Base-by-base conservation (phyloP, 2,888 invertebrate species). In the Melolontha melolontha region DNA sequence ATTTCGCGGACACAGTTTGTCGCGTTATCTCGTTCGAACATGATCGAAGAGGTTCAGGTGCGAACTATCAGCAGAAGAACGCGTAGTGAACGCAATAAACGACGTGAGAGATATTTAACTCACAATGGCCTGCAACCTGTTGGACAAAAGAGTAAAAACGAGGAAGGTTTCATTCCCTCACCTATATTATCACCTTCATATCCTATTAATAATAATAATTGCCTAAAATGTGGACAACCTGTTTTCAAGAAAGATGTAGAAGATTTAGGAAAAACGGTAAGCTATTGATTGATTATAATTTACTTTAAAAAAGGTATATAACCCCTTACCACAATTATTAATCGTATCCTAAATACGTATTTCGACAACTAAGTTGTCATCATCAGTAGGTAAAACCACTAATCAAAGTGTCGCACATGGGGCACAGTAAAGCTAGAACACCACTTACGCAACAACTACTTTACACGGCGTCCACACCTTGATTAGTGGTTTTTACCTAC, bases 31-130 rank as follows among this genome's bases (percentile, higher is more conserved):
- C 44, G 41, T 34, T 14, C 29, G 6, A 70, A 73, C 62, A 79
- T 79, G 79, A 78, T 79, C 65, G 78, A 79, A 73, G 79, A 79
- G 68, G 73, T 74, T 57, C 73, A 74, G 62, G 74, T 70, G n/a
- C 73, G 74, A 66, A 75, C 73, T 40, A 71, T 76, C 22, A 81
- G 75, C 68, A 74, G 80, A 64, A 75, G 79, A 74, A 80, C 79
- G 44, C 78, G 82, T 49, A 73, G 77, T 66, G 80, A 82, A 73
- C 75, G 81, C 54, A 81, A 78, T 12, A 81, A 79, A 74, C 73
- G 81, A 68, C 76, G 82, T 52, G 79, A 81, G 72, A 71, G 79
- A 65, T 81, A 80, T 74, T 73, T 79, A 66, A 71, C 77, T 69
- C 71, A 72, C 14, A 73, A 72, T 42, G 74, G 72, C 39, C 66